Conservation (phyloP, 2,113 vertebrate species). For the Phrynosoma platyrhinos region DNA sequence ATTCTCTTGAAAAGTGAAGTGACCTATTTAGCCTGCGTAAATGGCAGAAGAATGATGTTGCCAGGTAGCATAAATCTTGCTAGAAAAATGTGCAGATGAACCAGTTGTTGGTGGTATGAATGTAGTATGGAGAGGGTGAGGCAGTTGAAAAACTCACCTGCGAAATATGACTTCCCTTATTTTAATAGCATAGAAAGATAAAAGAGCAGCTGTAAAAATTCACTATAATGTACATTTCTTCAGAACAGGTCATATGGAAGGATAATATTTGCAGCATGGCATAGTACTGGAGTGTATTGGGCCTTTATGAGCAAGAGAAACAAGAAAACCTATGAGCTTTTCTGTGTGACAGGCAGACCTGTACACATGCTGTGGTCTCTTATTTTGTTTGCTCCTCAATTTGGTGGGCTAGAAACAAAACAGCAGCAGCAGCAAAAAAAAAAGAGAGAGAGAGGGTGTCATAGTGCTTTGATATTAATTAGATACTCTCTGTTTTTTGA, state of each 20-base stretch:
- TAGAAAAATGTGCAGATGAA: background rate
- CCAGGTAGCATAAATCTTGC: background rate
- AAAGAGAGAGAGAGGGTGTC: background rate
- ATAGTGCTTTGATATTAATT: background rate
- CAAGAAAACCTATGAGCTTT: background rate
- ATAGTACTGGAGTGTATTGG: background rate
- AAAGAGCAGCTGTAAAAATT: background rate
- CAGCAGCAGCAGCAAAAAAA: no score
- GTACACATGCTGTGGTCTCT: no score
- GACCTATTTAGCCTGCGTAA: background rate
- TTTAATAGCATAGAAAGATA: background rate
- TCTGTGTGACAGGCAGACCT: background rate
- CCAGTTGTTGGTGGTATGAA: background rate
- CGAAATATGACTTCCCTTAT: background rate
- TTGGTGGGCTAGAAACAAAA: background rate
- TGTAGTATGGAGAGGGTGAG: background rate
- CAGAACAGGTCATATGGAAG: background rate
- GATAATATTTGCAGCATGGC: background rate
- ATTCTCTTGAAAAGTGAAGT: background rate
- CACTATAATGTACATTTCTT: background rate
- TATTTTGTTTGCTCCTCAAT: background rate
- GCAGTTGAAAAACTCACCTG: background rate
- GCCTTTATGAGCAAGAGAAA: background rate
- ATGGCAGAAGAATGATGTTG: background rate
- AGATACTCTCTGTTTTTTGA: constrained; percentile 10